A percentile compares a stretch with the other conserved stretches of the same genome.
Conservation (phyloP, 2,888 invertebrate species). For the Synergus umbraculus region DNA sequence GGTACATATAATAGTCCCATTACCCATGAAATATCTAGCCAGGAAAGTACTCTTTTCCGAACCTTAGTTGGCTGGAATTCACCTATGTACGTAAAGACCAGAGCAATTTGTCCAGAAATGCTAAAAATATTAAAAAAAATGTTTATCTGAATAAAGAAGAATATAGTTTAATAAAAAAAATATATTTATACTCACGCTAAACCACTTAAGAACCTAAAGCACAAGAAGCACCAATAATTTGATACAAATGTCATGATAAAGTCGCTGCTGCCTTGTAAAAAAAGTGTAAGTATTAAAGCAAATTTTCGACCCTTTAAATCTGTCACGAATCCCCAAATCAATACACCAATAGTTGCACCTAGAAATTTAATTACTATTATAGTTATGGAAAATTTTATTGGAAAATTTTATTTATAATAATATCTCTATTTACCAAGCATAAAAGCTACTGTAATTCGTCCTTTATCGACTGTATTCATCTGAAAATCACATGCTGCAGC, state of each 20-base stretch:
- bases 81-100: conserved; percentile 88
- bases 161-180: conserved; percentile 68
- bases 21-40: conserved; percentile 91
- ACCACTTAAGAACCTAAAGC: conserved; percentile 83
- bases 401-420: background rate
- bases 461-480: conserved; percentile 88
- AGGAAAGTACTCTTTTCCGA: conserved; percentile 87
- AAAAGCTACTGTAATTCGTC: conserved; percentile 87
- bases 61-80: conserved; percentile 89
- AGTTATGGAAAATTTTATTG: background rate
- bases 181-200: conserved; percentile 80
- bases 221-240: conserved; percentile 80
- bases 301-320: conserved; percentile 83
- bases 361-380: conserved; percentile 44
- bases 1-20: conserved; percentile 85
- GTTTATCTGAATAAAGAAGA: background rate
- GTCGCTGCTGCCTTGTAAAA: conserved; percentile 81
- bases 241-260: conserved; percentile 80
- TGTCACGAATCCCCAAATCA: conserved; percentile 85
- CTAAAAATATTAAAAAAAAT: conserved; percentile 75
- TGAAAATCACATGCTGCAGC: conserved; percentile 90
- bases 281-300: conserved; percentile 81
- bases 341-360: conserved; percentile 85
- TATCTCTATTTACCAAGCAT: conserved; percentile 82
- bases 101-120: conserved; percentile 88